Evolutionary conservation across 2,888 invertebrate species (phyloP), one percentile per base, ranked within the genome.

Genomic region (Hololepta plana): DNA sequence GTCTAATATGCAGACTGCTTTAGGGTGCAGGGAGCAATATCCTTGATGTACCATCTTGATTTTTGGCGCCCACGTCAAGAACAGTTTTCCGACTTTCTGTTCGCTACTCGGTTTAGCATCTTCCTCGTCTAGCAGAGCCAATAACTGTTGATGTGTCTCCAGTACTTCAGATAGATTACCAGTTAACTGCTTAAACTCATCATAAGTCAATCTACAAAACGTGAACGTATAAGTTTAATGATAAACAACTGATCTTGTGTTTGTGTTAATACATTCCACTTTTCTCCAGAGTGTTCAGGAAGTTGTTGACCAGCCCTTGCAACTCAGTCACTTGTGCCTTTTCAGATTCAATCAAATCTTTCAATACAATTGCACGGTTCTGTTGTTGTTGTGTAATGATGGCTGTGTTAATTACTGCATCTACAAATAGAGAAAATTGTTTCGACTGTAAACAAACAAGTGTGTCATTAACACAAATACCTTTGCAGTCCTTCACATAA

Each of bases 21-120:
- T 72, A 1, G 96, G 96, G 64, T 98, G 96, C 38, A 85, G 74
- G 29, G 76, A 70, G 56, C 95, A 95, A 53, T 96, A 98, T 8
- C 66, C 62, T 44, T 77, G 74, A 51, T 95, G 88, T 7, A 88
- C 74, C 37, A 64, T 59, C 56, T 91, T 88, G 38, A 87, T 67
- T 45, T 68, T 66, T 11, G 81, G 72, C 3, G 85, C 85, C 57
- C 76, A 72, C 31, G 75, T 76, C 32, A 98, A 57, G 53, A 96
- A 93, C 7, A 91, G 60, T 39, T 84, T 87, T 2, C 98, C 98
- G 10, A 90, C 77, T 41, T 84, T 65, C 51, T 91, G 87, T 35
- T 84, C 79, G 4, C 64, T 58, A 3, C 72, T 68, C 24, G 70
- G 65, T 42, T 71, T 65, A 21, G 67, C 64, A 36, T 76, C 68